Base-by-base conservation (phyloP, 2,888 invertebrate genomes). In the Ashinkailepas kermadecensis region DNA sequence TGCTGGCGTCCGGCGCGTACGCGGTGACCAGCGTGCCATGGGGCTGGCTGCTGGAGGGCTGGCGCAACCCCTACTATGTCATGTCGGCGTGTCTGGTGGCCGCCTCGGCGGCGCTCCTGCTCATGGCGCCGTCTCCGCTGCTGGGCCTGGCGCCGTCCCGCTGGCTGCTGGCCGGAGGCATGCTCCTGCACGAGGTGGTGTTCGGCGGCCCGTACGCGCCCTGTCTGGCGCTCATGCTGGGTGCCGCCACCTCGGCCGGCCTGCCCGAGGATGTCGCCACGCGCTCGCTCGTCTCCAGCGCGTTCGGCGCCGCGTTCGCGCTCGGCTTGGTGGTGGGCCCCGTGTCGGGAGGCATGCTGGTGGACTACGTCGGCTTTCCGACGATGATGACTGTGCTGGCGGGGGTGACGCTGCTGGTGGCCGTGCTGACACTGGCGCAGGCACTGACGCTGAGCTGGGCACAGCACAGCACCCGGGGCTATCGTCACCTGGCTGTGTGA, bases 141-240 rank as follows among this genome's bases (percentile, higher is more conserved):
- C 74, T 74, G 21, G 54, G 56, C 11, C 74, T 74, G 21, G 13
- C 2, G 18, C 74, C 74, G 18, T 74, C 74, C 21, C 18, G 21
- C 2, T 56, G 54, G 74, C 74, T 74, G 54, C 54, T 74, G 8
- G 74, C 12, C 10, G 56, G 21, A 54, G 74, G 54, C 21, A 74
- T 74, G 74, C 18, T 21, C 9, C 54, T 74, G 54, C 54, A 74
- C 54, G 54, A 74, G 74, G 9, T 21, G 21, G 54, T 74, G 10
- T 74, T 74, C 56, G 21, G 54, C 56, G 74, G 74, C 74, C 54
- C 74, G 54, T 74, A 21, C 74, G 23, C 74, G 54, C 74, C 74
- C 10, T 74, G 74, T 56, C 56, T 56, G 21, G 10, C 11, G 56
- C 54, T 15, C 54, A 18, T 74, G 54, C 54, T 54, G 74, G 18